phyloP scores from a whole-genome alignment of 2,888 invertebrate genomes.

The Lottia scabra region DNA sequence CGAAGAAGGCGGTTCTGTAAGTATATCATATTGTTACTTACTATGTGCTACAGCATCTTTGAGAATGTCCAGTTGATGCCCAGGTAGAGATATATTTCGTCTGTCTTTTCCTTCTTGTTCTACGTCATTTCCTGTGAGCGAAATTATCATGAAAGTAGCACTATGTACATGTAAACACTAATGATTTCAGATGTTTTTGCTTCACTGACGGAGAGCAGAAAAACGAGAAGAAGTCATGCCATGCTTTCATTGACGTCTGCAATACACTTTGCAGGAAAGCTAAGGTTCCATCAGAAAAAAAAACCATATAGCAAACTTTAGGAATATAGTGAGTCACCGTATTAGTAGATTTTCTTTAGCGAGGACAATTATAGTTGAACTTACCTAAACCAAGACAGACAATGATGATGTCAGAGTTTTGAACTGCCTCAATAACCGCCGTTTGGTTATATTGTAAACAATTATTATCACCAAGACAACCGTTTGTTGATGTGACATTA shows the following conservation, averaged over 20 bases:
- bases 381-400: conserved; percentile 60
- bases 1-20: too few species aligned
- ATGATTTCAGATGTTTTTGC: too few species aligned
- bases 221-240: too few species aligned
- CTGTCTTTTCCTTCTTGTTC: not conserved
- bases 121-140: not conserved
- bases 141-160: too few species aligned
- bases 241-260: too few species aligned
- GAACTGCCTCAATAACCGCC: conserved; percentile 39
- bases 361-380: not conserved
- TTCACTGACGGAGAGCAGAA: too few species aligned
- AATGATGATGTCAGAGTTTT: conserved; percentile 44
- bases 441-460: conserved; percentile 44
- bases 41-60: conserved; percentile 1
- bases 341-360: too few species aligned
- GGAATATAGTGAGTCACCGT: too few species aligned
- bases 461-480: conserved; percentile 43
- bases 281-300: too few species aligned
- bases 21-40: not conserved
- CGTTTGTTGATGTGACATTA: conserved; percentile 41
- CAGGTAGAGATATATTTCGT: not conserved
- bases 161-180: too few species aligned
- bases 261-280: too few species aligned
- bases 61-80: not conserved
- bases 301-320: too few species aligned